These are phyloP conservation scores for Trachurus trachurus DNA, from an alignment of 2,797 vertebrate species.

Conservation along the genomic window DNA sequence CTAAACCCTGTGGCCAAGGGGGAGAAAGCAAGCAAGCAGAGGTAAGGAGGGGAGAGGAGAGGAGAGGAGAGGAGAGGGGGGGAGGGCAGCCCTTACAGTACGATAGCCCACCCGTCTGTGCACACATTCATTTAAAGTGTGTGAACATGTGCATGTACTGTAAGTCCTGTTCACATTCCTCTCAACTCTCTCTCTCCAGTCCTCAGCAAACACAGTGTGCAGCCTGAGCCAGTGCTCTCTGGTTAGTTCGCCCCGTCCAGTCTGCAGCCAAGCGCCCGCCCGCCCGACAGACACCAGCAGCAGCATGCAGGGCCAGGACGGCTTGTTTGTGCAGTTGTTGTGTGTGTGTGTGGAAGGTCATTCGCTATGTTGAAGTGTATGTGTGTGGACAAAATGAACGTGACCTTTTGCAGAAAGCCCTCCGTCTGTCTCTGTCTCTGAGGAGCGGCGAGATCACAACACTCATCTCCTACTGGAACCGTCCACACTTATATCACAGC, in stretches of 20 bases:
- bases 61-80: too few species aligned
- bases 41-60: constrained; percentile 1
- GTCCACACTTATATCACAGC: constrained; percentile 6
- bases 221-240: constrained; percentile 17
- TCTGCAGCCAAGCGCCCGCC: constrained; percentile 10
- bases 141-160: constrained; percentile 57
- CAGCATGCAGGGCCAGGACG: constrained; percentile 38
- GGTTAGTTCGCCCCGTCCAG: constrained; percentile 23
- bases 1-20: constrained; percentile 31
- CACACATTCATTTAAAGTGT: constrained; percentile 58
- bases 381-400: constrained; percentile 69
- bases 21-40: constrained; percentile 54
- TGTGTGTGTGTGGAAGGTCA: constrained; percentile 63
- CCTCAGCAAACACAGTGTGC: constrained; percentile 45
- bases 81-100: constrained; percentile 23
- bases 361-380: constrained; percentile 50
- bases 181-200: constrained; percentile 37
- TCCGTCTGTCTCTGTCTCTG: constrained; percentile 45
- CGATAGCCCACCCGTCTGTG: constrained; percentile 35
- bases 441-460: constrained; percentile 69
- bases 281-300: constrained; percentile 53
- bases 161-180: constrained; percentile 61
- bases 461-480: constrained; percentile 65
- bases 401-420: constrained; percentile 80
- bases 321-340: constrained; percentile 80